phyloP scores from a whole-genome alignment of 2,113 vertebrate genomes.

The Elanoides forficatus region DNA sequence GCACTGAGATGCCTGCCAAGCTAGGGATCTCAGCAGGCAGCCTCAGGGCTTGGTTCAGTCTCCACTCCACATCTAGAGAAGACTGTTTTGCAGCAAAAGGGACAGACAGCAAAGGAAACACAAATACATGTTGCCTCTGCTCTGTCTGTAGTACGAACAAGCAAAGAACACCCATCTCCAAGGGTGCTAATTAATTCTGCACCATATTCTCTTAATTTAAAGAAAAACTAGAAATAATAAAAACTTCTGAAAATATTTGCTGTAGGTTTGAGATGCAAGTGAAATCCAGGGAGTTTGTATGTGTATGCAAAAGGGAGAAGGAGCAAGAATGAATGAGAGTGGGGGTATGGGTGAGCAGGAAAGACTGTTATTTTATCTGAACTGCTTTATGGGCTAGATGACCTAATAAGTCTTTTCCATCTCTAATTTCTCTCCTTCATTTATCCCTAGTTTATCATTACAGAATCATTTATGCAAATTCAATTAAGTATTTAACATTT shows the following conservation, averaged over 20 bases:
- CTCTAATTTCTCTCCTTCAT: conserved; percentile 30
- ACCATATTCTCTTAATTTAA: neutral
- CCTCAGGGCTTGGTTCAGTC: neutral
- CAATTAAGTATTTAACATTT: conserved; percentile 66
- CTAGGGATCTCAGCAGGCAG: neutral
- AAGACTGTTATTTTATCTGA: conserved; percentile 40
- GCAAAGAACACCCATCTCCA: neutral
- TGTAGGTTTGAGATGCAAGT: neutral
- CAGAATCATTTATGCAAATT: conserved; percentile 56
- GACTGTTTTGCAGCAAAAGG: neutral
- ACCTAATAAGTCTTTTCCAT: conserved; percentile 26
- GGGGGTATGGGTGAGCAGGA: neutral
- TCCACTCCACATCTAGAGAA: neutral
- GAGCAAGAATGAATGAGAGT: neutral
- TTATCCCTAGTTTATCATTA: conserved; percentile 50
- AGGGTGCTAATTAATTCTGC: neutral
- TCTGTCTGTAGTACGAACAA: neutral
- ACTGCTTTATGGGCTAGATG: neutral
- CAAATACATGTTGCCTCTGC: neutral
- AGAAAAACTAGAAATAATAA: neutral
- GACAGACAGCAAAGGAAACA: neutral
- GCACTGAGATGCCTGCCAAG: neutral
- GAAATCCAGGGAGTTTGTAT: neutral
- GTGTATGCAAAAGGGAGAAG: neutral
- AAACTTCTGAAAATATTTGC: neutral